Base-by-base conservation (phyloP, 2,888 invertebrate genomes). In the Agonopterix arenella region DNA sequence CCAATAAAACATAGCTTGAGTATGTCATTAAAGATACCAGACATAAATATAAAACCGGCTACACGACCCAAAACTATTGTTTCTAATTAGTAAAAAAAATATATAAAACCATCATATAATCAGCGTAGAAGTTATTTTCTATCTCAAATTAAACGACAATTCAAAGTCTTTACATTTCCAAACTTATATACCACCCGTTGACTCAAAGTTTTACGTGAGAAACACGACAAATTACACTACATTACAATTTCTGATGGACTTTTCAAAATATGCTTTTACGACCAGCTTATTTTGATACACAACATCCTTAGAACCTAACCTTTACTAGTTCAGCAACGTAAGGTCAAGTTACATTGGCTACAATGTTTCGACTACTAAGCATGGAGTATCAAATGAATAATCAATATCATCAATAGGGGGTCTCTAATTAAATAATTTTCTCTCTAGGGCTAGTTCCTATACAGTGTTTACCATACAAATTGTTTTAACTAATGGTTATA, bases 391-490 rank as follows among this genome's bases (percentile, higher is more conserved):
- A 13, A 40, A 43, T 52, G 50, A 52, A 52, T 51, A 57, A 57
- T 57, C 55, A 57, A 52, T 55, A 53, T 36, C 13, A 47, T 28
- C 57, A 43, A 44, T 46, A 55, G 57, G 57, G 52, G 57, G 53
- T 48, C 44, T 45, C 43, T 53, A 57, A 57, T 57, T 55, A 57
- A 57, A 57, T 57, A 55, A 54, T 57, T 53, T 54, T 45, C 48
- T 40, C 28, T 28, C 28, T 28, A 28, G 28, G 28, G 28, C 7
- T 28, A 28, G 28, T 28, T 28, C 38, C 13, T 41, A 40, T 43
- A 38, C 47, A 43, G 44, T 55, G 56, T 64, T 68, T 74, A 73
- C 54, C 80, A 80, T 79, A 81, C 73, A 78, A 80, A 80, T 80
- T 62, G 70, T 68, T 65, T 54, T 60, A 66, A 70, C 57, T 68